Conservation (phyloP, 2,888 invertebrate species). For the Bedellia somnulentella region DNA sequence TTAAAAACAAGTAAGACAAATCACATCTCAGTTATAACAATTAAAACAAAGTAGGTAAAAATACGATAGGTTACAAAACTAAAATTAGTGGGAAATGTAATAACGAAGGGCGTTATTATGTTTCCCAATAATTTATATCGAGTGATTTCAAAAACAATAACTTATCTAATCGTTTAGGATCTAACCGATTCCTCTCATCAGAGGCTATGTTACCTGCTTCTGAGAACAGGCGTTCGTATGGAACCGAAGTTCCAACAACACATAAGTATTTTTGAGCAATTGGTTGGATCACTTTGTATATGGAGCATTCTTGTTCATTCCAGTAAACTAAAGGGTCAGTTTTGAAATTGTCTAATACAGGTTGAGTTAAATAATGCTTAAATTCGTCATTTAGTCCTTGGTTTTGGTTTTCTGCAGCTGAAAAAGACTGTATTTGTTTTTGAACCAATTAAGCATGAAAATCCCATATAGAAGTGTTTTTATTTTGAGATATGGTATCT, state of each 20-base stretch:
- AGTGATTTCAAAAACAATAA: conserved; percentile 12
- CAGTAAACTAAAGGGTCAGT: conserved; percentile 13
- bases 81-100: neutral
- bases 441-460: conserved; percentile 14
- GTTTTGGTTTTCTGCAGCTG: conserved; percentile 14
- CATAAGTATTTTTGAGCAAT: conserved; percentile 14
- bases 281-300: conserved; percentile 16
- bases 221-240: conserved; percentile 13
- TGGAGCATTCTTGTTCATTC: conserved; percentile 17
- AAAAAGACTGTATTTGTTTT: conserved; percentile 12
- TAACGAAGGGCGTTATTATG: neutral
- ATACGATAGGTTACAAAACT: neutral
- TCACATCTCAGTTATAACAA: too few species aligned
- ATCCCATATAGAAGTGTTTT: conserved; percentile 10
- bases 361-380: conserved; percentile 19
- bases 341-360: conserved; percentile 16
- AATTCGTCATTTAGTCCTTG: conserved; percentile 16
- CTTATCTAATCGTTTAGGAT: conserved; percentile 12
- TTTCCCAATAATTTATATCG: conserved; percentile 8
- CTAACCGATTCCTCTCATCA: conserved; percentile 14
- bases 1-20: too few species aligned
- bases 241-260: conserved; percentile 13
- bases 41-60: neutral
- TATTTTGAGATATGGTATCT: conserved; percentile 9
- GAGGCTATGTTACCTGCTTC: conserved; percentile 13